phyloP scores from a whole-genome alignment of 2,888 invertebrate genomes.

The Aspidapion aeneum region DNA sequence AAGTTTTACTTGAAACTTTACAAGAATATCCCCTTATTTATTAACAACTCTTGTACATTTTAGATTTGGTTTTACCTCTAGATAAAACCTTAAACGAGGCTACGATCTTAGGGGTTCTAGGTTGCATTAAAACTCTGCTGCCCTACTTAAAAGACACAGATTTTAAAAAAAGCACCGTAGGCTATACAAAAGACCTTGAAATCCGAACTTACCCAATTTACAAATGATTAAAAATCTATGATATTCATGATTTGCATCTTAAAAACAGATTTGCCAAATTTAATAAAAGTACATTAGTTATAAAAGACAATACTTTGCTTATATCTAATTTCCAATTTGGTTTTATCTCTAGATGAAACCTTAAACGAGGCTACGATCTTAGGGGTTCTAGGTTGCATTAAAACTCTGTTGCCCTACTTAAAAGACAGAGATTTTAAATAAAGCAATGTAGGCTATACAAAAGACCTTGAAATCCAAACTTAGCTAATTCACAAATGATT shows the following conservation, averaged over 20 bases:
- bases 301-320: too few relatives aligned
- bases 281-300: too few relatives aligned
- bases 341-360: slow-evolving; percentile 42
- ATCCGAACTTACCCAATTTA: slow-evolving; percentile 29
- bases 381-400: slow-evolving; percentile 64
- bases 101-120: slow-evolving; percentile 62
- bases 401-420: slow-evolving; percentile 59
- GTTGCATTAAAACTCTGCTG: slow-evolving; percentile 61
- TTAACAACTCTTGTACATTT: slow-evolving; percentile 28
- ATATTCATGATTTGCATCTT: slow-evolving; percentile 69
- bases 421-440: slow-evolving; percentile 32
- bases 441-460: slow-evolving; percentile 27
- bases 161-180: slow-evolving; percentile 30
- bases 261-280: too few relatives aligned
- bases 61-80: slow-evolving; percentile 43
- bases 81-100: slow-evolving; percentile 46
- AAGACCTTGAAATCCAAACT: slow-evolving; percentile 36
- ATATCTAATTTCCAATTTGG: slow-evolving; percentile 40
- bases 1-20: too few relatives aligned
- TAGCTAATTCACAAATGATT: slow-evolving; percentile 28
- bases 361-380: slow-evolving; percentile 54
- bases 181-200: slow-evolving; percentile 32
- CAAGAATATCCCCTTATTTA: too few relatives aligned
- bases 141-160: slow-evolving; percentile 50
- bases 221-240: slow-evolving; percentile 57